Base-by-base conservation (phyloP, 1,140 invertebrate species). In the Cydia splendana region DNA sequence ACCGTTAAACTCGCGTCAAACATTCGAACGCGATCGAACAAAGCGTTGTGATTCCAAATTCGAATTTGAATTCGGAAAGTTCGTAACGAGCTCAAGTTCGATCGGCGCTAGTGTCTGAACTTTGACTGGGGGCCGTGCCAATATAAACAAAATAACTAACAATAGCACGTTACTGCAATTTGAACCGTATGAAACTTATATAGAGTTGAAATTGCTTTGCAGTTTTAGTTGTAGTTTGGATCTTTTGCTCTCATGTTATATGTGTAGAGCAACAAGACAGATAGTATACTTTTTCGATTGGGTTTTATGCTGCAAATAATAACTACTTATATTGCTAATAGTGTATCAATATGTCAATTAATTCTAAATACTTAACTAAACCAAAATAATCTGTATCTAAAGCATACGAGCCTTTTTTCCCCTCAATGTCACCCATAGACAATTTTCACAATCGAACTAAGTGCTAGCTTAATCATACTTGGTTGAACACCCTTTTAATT, bases 41-140 rank as follows among this genome's bases (percentile, higher is more conserved):
- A 71, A 71, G 67, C 67, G 67, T 71, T 42, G n/a, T 34, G 67
- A 71, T 71, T 71, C 67, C 30, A 71, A 71, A 38, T 38, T 71
- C 30, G 67, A 71, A 67, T 67, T 18, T n/a, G 57, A 62, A 62
- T 24, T 62, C n/a, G 2, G 57, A 67, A 71, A 71, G 67, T 71
- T 71, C 67, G n/a, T 71, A 71, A 71, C 67, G 67, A 71, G 67
- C 34, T n/a, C 28, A 18, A 71, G 67, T 71, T 71, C 67, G 67
- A 71, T 71, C 34, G 65, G 65, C 65, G 67, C 30, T 38, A 24
- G 57, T 62, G n/a, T 24, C 57, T 62, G 20, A 62, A 62, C 57
- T 62, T 62, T 62, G 57, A 62, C 57, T 62, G 57, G 18, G 57
- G 57, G 6, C 6, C 20, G 57, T 7, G 24, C 7, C 20, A 62